phyloP scores from a whole-genome alignment of 2,888 invertebrate genomes.

The Onchidella celtica region DNA sequence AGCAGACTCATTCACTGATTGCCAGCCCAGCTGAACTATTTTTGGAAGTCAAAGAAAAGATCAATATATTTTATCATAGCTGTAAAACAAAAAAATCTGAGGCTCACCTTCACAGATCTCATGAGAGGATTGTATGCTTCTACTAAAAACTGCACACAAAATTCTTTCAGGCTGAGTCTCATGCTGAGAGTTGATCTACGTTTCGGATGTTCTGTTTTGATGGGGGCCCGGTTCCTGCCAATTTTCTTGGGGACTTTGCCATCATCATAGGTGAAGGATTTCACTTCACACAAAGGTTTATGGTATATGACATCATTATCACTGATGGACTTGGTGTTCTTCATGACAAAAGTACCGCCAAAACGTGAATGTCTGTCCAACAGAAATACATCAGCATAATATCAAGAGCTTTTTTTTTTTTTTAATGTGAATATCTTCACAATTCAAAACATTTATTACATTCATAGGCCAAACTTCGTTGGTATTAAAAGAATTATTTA shows the following conservation, averaged over 20 bases:
- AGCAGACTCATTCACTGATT: too few species aligned
- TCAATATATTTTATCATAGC: too few species aligned
- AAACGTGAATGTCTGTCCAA: conserved; percentile 91
- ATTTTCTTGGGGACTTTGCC: conserved; percentile 83
- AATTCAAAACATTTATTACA: too few species aligned
- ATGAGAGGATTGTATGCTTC: conserved; percentile 96
- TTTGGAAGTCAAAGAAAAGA: too few species aligned
- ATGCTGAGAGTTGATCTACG: conserved; percentile 94
- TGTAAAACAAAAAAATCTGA: too few species aligned
- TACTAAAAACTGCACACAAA: conserved; percentile 94
- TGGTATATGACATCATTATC: conserved; percentile 91
- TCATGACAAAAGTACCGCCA: conserved; percentile 94
- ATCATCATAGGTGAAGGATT: conserved; percentile 88
- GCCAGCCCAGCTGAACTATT: too few species aligned
- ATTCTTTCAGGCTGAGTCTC: conserved; percentile 92
- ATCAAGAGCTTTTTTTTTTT: too few species aligned
- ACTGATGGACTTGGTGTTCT: conserved; percentile 95
- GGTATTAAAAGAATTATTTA: too few species aligned
- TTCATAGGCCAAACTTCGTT: too few species aligned
- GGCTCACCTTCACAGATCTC: conserved; percentile 88
- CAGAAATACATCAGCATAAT: too few species aligned
- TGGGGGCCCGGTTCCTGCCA: conserved; percentile 89
- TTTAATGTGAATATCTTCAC: too few species aligned
- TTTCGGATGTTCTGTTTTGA: conserved; percentile 84
- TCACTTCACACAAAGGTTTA: conserved; percentile 89